Conservation (phyloP, 2,797 vertebrate genomes). For the Characodon lateralis region DNA sequence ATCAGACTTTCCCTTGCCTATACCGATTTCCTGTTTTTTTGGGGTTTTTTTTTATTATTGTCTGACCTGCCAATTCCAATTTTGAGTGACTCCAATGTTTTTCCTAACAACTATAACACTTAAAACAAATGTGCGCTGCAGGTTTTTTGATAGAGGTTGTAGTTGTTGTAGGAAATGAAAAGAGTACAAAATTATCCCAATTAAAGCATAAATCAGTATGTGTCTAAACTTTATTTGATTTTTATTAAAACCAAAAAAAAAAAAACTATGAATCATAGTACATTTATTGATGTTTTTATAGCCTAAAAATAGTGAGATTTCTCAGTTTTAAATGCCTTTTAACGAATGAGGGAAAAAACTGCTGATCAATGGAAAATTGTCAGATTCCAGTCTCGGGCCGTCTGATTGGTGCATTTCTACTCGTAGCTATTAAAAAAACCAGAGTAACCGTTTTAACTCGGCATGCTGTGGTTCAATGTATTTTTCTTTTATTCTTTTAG, state of each 20-base stretch:
- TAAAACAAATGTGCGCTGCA: too few species aligned
- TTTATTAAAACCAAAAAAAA: not conserved
- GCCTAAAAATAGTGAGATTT: not conserved
- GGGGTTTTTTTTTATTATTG: not conserved
- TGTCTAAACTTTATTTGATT: not conserved
- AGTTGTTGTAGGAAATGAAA: not conserved
- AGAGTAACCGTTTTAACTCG: not conserved
- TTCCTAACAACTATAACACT: not conserved
- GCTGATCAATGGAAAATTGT: not conserved
- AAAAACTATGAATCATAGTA: not conserved
- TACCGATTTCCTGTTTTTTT: not conserved
- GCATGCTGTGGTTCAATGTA: not conserved
- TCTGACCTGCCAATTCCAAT: not conserved
- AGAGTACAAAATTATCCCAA: not conserved
- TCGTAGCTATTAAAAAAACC: not conserved
- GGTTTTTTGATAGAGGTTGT: not conserved
- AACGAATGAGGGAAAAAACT: not conserved
- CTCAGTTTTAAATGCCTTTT: not conserved
- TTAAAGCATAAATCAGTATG: not conserved
- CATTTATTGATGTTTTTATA: not conserved
- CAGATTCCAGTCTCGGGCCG: not conserved
- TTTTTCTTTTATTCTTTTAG: slow-evolving; percentile 59
- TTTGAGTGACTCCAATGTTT: not conserved
- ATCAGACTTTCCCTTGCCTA: not conserved
- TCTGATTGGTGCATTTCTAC: not conserved